These are phyloP conservation scores for Amblyornis subalaris DNA, from an alignment of 2,113 vertebrate genomes.

Conservation along the genomic window DNA sequence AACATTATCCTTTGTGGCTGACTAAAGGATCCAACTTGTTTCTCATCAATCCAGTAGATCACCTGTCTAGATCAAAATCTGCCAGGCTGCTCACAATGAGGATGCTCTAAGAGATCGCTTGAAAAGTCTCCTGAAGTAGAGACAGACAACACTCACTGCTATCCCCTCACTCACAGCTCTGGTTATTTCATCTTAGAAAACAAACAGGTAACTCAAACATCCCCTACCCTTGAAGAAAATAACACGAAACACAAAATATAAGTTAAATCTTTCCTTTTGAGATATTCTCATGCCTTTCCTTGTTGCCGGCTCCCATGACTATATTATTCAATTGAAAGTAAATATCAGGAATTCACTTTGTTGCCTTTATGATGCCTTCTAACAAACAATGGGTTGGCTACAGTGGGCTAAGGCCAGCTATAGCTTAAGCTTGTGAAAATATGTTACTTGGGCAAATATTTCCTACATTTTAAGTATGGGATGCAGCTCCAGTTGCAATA, in stretches of 20 bases:
- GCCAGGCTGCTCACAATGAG: neutral
- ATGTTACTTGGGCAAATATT: neutral
- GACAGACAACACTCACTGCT: neutral
- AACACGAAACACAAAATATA: neutral
- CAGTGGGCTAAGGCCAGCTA: neutral
- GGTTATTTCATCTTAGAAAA: neutral
- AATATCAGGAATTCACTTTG: neutral
- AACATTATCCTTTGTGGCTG: neutral
- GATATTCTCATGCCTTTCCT: neutral
- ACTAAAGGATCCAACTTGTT: neutral
- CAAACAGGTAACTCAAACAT: neutral
- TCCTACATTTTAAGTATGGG: neutral
- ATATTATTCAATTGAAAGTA: neutral
- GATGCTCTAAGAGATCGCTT: accelerated
- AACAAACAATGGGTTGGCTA: neutral
- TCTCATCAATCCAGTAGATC: neutral
- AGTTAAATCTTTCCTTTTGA: neutral
- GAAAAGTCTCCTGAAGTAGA: neutral
- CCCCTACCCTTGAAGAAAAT: neutral
- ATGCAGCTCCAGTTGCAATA: neutral
- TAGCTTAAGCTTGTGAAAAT: neutral
- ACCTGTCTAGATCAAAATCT: neutral
- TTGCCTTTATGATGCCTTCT: neutral
- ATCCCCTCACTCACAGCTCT: neutral
- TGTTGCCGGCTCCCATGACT: neutral